Percentiles rank a stretch among this genome's conserved stretches.
phyloP scores from a whole-genome alignment of 2,888 invertebrate species.

The Apotomis betuletana region DNA sequence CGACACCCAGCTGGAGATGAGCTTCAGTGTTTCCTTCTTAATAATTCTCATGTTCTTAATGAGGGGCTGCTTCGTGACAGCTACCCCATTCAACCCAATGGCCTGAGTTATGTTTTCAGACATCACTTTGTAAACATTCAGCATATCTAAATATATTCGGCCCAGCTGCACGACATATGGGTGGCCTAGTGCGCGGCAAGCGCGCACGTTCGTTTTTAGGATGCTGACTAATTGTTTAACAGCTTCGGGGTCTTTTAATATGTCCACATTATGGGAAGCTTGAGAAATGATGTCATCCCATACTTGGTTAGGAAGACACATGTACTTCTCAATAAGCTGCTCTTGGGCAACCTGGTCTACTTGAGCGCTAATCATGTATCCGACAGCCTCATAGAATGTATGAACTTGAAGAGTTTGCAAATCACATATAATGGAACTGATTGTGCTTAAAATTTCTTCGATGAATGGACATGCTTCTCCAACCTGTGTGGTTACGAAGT shows the following conservation, averaged over 20 bases:
- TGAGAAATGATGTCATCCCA: slow-evolving; percentile 99
- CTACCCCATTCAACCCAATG: slow-evolving; percentile 96
- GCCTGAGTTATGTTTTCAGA: slow-evolving; percentile 97
- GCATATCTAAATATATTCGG: slow-evolving; percentile 98
- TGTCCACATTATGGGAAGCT: slow-evolving; percentile 98
- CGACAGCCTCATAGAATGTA: slow-evolving; percentile 99
- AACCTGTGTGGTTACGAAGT: slow-evolving; percentile 98
- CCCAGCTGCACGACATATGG: slow-evolving; percentile 97
- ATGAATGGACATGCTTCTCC: slow-evolving; percentile 99
- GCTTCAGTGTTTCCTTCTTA: slow-evolving; percentile 98
- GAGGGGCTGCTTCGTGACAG: slow-evolving; percentile 98
- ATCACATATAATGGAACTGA: slow-evolving; percentile 99
- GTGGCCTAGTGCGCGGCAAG: slow-evolving; percentile 99
- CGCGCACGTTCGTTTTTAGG: slow-evolving; percentile 98
- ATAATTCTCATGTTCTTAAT: slow-evolving; percentile 99
- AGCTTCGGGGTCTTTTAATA: slow-evolving; percentile 97
- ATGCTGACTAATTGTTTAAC: slow-evolving; percentile 99
- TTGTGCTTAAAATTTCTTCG: slow-evolving; percentile 98
- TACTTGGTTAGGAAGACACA: slow-evolving; percentile 98
- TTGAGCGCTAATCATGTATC: slow-evolving; percentile 99
- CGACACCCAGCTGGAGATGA: slow-evolving; percentile 98
- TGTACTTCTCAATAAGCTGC: slow-evolving; percentile 97
- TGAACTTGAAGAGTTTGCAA: slow-evolving; percentile 99
- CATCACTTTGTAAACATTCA: slow-evolving; percentile 99
- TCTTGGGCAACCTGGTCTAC: slow-evolving; percentile 96